phyloP scores from a whole-genome alignment of 37 sponge, comb jelly and placozoan species.

The Haliclona indistincta region DNA sequence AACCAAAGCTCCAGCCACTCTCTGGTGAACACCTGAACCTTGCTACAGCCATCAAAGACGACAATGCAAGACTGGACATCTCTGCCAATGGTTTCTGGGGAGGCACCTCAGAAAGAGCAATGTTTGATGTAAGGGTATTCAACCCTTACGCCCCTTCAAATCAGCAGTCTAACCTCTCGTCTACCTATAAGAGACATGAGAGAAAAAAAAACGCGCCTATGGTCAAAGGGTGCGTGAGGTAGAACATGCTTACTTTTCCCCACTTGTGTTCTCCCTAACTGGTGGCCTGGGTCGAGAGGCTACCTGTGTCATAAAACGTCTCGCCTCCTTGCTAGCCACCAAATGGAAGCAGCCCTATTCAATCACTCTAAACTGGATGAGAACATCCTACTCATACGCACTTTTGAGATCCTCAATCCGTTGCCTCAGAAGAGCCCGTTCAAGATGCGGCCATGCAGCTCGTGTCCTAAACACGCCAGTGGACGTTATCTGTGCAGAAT shows the following conservation, averaged over 20 bases:
- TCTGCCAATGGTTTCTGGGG: slow-evolving; percentile 35
- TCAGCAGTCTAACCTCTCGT: too few relatives aligned
- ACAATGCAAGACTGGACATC: slow-evolving; percentile 25
- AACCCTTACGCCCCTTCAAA: too few relatives aligned
- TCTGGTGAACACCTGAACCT: slow-evolving; percentile 5
- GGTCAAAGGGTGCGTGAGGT: background rate
- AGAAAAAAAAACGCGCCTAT: background rate
- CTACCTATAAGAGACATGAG: slow-evolving; percentile 1
- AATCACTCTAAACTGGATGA: too few relatives aligned
- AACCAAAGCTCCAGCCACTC: slow-evolving; percentile 38
- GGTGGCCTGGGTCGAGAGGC: background rate
- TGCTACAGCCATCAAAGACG: slow-evolving; percentile 10
- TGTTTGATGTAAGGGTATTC: slow-evolving; percentile 30
- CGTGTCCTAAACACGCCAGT: too few relatives aligned
- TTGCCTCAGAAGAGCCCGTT: too few relatives aligned
- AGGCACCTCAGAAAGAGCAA: slow-evolving; percentile 33
- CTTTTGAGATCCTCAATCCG: too few relatives aligned
- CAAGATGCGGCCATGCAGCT: too few relatives aligned
- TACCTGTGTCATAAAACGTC: background rate
- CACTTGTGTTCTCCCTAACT: background rate
- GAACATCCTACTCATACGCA: too few relatives aligned
- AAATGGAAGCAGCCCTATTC: too few relatives aligned
- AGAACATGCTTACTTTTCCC: background rate
- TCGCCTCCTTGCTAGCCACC: background rate
- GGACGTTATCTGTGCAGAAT: too few relatives aligned